Evolutionary conservation across 1,140 invertebrate species (phyloP).

Genomic region (Papilio dardanus): DNA sequence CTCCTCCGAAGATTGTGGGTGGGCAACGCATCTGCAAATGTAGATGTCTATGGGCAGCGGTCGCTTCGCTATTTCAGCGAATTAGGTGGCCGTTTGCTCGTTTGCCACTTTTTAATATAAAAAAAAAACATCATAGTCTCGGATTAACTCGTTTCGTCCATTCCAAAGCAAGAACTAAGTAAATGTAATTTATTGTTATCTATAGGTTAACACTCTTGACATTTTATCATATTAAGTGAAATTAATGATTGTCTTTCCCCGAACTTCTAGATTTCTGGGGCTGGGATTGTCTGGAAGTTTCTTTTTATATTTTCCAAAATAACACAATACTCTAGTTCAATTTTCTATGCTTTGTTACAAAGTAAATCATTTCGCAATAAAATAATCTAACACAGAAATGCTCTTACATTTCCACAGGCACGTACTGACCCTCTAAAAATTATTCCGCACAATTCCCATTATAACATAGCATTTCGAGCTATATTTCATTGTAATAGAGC

Average conservation of each 20-base stretch:
- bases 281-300: too few relatives aligned
- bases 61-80: too few relatives aligned
- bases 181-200: too few relatives aligned
- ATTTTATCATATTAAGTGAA: not conserved
- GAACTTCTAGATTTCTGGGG: not conserved
- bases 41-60: too few relatives aligned
- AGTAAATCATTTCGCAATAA: constrained; percentile 66
- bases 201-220: not conserved
- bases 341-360: constrained; percentile 56
- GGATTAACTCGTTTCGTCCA: too few relatives aligned
- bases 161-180: too few relatives aligned
- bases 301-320: constrained; percentile 38
- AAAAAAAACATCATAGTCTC: not conserved
- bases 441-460: constrained; percentile 47
- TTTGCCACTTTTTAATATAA: not conserved
- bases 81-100: too few relatives aligned
- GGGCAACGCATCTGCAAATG: too few relatives aligned
- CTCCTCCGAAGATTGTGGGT: too few relatives aligned
- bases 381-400: constrained; percentile 80
- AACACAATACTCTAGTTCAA: constrained; percentile 56
- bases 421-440: constrained; percentile 65
- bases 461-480: constrained; percentile 42
- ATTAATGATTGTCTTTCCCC: not conserved
- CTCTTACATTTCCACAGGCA: constrained; percentile 69
- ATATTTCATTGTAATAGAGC: constrained; percentile 25